A percentile compares a stretch with the other conserved stretches of the same genome.
These are phyloP conservation scores for Liodrosophila aerea DNA, from an alignment of 2,888 invertebrate species.

Conservation along the genomic window DNA sequence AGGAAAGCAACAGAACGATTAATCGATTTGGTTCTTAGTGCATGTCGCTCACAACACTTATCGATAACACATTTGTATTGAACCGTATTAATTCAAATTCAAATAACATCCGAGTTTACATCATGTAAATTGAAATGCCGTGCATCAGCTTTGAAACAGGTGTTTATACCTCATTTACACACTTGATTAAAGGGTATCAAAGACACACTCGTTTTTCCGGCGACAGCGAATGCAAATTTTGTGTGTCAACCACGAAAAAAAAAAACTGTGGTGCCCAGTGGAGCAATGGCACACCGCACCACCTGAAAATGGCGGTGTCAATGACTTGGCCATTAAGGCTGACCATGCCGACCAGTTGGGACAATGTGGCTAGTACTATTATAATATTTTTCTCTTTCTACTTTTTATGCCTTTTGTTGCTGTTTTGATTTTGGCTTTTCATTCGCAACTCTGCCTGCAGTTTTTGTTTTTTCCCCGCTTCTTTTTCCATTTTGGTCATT, in stretches of 20 bases:
- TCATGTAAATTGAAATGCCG: too few species aligned
- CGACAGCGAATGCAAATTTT: constrained; percentile 47
- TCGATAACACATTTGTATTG: too few species aligned
- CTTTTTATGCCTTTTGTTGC: constrained; percentile 9
- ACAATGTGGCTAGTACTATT: constrained; percentile 32
- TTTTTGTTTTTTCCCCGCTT: constrained; percentile 4
- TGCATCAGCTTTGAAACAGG: too few species aligned
- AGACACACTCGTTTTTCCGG: constrained; percentile 31
- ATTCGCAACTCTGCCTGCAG: constrained; percentile 22
- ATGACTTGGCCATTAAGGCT: constrained; percentile 50
- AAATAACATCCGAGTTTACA: too few species aligned
- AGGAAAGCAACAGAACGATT: too few species aligned
- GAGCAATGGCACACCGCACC: constrained; percentile 42
- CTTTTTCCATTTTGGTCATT: constrained; percentile 9
- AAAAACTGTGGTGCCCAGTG: constrained; percentile 24
- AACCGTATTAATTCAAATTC: too few species aligned
- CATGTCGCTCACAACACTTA: too few species aligned
- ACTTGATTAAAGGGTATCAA: not conserved
- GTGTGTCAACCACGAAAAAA: constrained; percentile 30
- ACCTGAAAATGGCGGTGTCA: constrained; percentile 35
- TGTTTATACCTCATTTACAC: too few species aligned
- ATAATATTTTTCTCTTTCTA: constrained; percentile 11
- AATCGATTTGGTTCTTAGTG: too few species aligned
- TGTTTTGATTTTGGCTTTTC: constrained; percentile 19
- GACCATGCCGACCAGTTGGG: constrained; percentile 37